phyloP scores from a whole-genome alignment of 2,797 vertebrate species.

The Sphenodon punctatus region DNA sequence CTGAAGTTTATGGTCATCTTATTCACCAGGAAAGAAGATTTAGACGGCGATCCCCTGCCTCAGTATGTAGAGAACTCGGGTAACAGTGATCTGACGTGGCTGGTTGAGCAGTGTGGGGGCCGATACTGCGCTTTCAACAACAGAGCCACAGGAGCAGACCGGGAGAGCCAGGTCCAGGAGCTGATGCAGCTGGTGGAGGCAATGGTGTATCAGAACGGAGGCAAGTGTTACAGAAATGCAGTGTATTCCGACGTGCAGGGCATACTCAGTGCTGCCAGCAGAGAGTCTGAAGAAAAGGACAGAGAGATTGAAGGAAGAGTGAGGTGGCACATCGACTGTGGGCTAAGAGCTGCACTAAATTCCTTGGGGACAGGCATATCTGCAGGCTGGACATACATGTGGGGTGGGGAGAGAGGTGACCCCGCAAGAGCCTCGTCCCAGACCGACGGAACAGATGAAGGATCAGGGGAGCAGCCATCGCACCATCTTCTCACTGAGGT shows the following conservation, averaged over 20 bases:
- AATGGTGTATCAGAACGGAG: slow-evolving; percentile 63
- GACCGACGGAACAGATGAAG: too few relatives aligned
- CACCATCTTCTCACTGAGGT: too few relatives aligned
- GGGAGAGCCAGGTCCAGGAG: slow-evolving; percentile 73
- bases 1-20: slow-evolving; percentile 78
- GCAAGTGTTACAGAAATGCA: slow-evolving; percentile 14
- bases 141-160: slow-evolving; percentile 26
- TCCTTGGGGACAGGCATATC: too few relatives aligned
- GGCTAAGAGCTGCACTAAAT: too few relatives aligned
- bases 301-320: too few relatives aligned
- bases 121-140: slow-evolving; percentile 80
- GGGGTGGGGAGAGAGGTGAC: too few relatives aligned
- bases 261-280: too few relatives aligned
- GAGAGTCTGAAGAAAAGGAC: too few relatives aligned
- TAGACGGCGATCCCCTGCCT: slow-evolving; percentile 54
- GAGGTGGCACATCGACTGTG: too few relatives aligned
- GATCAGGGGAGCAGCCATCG: too few relatives aligned
- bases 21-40: slow-evolving; percentile 82
- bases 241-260: neutral
- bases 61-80: slow-evolving; percentile 68
- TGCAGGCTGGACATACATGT: too few relatives aligned
- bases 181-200: slow-evolving; percentile 77
- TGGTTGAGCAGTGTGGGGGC: slow-evolving; percentile 68
- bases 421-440: too few relatives aligned
- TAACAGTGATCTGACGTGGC: slow-evolving; percentile 53